Conservation (phyloP, 2,113 vertebrate species). For the Paramisgurnus dabryanus region DNA sequence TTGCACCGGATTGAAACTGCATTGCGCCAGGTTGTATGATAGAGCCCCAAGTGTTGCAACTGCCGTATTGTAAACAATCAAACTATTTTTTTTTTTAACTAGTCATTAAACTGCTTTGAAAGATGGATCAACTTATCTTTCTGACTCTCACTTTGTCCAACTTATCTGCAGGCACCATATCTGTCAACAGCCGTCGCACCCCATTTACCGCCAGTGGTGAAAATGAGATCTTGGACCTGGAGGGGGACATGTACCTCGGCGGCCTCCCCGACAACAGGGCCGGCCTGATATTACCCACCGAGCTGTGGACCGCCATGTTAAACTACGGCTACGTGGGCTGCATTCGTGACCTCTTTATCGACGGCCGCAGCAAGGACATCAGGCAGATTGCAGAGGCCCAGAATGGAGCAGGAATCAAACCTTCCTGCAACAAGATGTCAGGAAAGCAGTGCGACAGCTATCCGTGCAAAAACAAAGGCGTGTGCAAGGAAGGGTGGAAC, state of each 20-base stretch:
- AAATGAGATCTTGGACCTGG: slow-evolving; percentile 95
- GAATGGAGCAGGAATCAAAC: slow-evolving; percentile 94
- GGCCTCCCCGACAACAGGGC: slow-evolving; percentile 90
- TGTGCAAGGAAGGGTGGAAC: slow-evolving; percentile 98
- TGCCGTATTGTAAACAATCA: neutral
- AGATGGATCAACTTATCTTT: neutral
- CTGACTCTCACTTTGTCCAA: neutral
- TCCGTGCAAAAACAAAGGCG: slow-evolving; percentile 91
- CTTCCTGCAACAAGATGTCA: slow-evolving; percentile 86
- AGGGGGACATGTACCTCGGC: slow-evolving; percentile 96
- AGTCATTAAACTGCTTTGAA: neutral
- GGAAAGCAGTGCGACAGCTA: slow-evolving; percentile 95
- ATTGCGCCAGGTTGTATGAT: too few species aligned
- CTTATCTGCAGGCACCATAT: slow-evolving; percentile 86
- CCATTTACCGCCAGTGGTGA: slow-evolving; percentile 97
- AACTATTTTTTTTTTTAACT: too few species aligned
- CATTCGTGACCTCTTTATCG: slow-evolving; percentile 94
- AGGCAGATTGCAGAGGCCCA: slow-evolving; percentile 93
- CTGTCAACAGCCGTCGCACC: slow-evolving; percentile 94
- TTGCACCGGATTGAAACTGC: too few species aligned
- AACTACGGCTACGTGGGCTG: slow-evolving; percentile 98
- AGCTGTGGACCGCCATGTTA: slow-evolving; percentile 98
- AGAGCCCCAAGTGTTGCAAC: too few species aligned
- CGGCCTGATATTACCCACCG: slow-evolving; percentile 92
- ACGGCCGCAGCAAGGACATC: slow-evolving; percentile 96